Percentiles rank a stretch among this genome's conserved stretches.
Evolutionary conservation across 92 coral and sea anemone genomes (phyloP).

Genomic region (Umimayanthus kanabou): DNA sequence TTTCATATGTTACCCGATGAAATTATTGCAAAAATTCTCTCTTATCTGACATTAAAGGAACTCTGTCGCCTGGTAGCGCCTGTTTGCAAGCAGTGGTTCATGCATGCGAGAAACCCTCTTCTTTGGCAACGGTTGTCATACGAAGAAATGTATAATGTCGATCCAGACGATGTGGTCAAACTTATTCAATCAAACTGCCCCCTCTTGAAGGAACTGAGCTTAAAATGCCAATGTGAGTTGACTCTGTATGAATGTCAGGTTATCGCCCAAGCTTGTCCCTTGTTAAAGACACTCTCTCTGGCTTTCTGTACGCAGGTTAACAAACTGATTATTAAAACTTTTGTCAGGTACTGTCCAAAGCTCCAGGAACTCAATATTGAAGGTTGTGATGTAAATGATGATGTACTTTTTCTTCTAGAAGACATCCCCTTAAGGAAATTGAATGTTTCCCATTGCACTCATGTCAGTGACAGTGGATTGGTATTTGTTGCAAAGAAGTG

Average conservation of each 20-base stretch:
- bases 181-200: conserved; percentile 64
- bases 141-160: conserved; percentile 53
- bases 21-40: conserved; percentile 70
- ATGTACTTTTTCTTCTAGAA: conserved; percentile 50
- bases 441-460: conserved; percentile 84
- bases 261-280: conserved; percentile 73
- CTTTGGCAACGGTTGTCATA: conserved; percentile 74
- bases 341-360: conserved; percentile 65
- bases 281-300: conserved; percentile 70
- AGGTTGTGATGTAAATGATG: conserved; percentile 79
- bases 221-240: conserved; percentile 63
- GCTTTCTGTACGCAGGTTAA: conserved; percentile 75
- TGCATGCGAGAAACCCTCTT: conserved; percentile 62
- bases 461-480: conserved; percentile 74
- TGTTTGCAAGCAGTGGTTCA: conserved; percentile 76
- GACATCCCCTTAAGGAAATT: conserved; percentile 62
- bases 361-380: conserved; percentile 74
- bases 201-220: conserved; percentile 70
- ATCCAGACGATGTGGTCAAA: conserved; percentile 39
- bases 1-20: conserved; percentile 81
- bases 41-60: conserved; percentile 70
- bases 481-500: conserved; percentile 58
- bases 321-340: conserved; percentile 42
- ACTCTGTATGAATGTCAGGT: conserved; percentile 45
- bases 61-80: conserved; percentile 61